Evolutionary conservation across 2,888 invertebrate species (phyloP), one percentile per base, ranked within the genome.

Genomic region (Allolobophora icterica): DNA sequence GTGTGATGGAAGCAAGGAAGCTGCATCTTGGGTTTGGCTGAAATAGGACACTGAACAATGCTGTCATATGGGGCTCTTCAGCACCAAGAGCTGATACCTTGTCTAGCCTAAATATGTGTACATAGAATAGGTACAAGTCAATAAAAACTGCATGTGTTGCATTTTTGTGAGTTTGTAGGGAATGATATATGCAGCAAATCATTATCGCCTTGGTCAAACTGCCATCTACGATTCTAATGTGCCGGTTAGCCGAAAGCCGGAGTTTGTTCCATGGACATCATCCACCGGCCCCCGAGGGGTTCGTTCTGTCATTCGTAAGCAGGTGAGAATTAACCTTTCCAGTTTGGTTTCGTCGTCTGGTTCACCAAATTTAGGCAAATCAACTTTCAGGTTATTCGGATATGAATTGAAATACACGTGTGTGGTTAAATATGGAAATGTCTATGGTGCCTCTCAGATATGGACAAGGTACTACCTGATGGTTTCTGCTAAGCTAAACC

Each of bases 221-320:
- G 91, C 90, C 35, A 35, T 93, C 42, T 95, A 94, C 91, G 90
- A 91, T 89, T 34, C 35, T 34, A 33, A 21, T 33, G 35, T 33
- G 24, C 34, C 15, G 35, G 30, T n/a, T 34, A 40, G 24, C 45
- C 30, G 34, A 89, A 92, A 93, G 15, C 93, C 92, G 21, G 97
- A 97, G 94, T 97, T 97, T 94, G 95, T 97, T 33, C 97, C 97
- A 0, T 98, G 97, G 97, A 97, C 97, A 0, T 96, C 97, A 2
- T 96, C 97, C 90, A 95, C 96, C 24, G 97, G 97, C 15, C 95
- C 96, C 90, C 95, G 95, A 91, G 96, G 96, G 35, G 91, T 95
- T 45, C 93, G 95, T 71, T 94, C 94, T 90, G 90, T 94, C 33
- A 93, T 96, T 11, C 93, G 94, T 6, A 94, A 94, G 92, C 95